Base-by-base conservation (phyloP, 2,113 vertebrate genomes). In the Caranx ignobilis region DNA sequence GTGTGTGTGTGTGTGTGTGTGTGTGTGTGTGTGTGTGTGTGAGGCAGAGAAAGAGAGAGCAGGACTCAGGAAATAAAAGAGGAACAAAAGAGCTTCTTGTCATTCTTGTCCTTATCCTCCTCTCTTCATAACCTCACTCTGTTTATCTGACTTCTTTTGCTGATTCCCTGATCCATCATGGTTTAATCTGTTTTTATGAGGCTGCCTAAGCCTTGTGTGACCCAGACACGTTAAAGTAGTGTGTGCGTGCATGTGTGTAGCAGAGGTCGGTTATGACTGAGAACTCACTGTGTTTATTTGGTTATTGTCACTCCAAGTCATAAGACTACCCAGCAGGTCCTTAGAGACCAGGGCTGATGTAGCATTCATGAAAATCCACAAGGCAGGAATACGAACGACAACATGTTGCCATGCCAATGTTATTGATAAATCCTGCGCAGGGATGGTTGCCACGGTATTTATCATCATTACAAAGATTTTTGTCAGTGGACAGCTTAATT, bases 171-270 rank as follows among this genome's bases (percentile, higher is more conserved):
- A 86, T 89, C 52, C 82, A 87, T 90, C 87, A 87, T 67, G 31
- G 35, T 77, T 66, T 87, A 87, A 86, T 83, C 69, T 78, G 75
- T 67, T 70, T 84, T 75, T 79, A 85, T 83, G 84, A 83, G 75
- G 62, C 74, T 85, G 35, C 26, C 47, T 67, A 52, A 68, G 31
- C 55, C 31, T 13, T 66, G 41, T 77, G 68, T 66, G 47, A 52
- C 34, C 52, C 16, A n/a, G 61, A 71, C 71, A 68, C 77, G 21
- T 62, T 34, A 55, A 11, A 56, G 34, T 26, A 26, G 45, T 67
- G 54, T 62, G 32, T 55, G 64, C 60, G 26, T 35, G 16, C 21
- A 12, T n/a, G 8, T 65, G 54, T 34, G 31, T 56, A 11, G 50
- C 66, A 59, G 34, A 68, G 15, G 21, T 35, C 60, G 71, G 12